A percentile compares a stretch with the other conserved stretches of the same genome.
Evolutionary conservation across 2,888 invertebrate genomes (phyloP).

Genomic region (Ferdinandea cuprea): DNA sequence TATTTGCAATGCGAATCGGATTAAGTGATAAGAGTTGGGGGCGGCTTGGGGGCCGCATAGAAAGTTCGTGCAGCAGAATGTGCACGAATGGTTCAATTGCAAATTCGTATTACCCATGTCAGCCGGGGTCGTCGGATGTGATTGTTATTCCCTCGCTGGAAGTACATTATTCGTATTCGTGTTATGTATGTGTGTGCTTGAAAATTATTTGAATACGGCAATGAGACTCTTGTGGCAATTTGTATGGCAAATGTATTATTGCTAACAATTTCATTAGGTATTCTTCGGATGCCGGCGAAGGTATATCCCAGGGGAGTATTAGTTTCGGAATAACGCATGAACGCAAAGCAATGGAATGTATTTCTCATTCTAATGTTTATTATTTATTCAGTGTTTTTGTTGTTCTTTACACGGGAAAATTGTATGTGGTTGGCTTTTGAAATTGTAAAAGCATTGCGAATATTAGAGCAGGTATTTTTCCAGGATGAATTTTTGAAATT

Average conservation of each 20-base stretch:
- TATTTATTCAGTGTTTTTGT: constrained; percentile 40
- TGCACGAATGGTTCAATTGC: constrained; percentile 68
- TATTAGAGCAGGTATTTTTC: not conserved
- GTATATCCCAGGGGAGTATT: constrained; percentile 43
- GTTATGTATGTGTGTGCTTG: constrained; percentile 35
- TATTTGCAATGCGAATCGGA: constrained; percentile 55
- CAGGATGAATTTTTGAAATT: not conserved
- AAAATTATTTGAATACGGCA: constrained; percentile 65
- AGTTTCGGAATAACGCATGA: constrained; percentile 35
- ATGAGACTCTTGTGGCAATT: constrained; percentile 66
- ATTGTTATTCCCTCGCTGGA: constrained; percentile 64
- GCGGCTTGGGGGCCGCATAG: not conserved
- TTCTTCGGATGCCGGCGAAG: constrained; percentile 41
- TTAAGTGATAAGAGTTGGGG: not conserved
- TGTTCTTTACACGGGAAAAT: not conserved
- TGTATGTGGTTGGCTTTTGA: constrained; percentile 9
- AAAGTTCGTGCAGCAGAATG: constrained; percentile 63
- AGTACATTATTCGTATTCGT: constrained; percentile 38
- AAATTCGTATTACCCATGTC: constrained; percentile 68
- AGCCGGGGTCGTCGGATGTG: constrained; percentile 54
- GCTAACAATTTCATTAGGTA: constrained; percentile 70
- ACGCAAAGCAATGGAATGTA: constrained; percentile 15
- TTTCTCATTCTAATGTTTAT: constrained; percentile 31
- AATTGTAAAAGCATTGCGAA: constrained; percentile 2
- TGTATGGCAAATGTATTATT: constrained; percentile 67